Evolutionary conservation across 1,140 invertebrate genomes (phyloP).

Genomic region (Drosophila sp.): DNA sequence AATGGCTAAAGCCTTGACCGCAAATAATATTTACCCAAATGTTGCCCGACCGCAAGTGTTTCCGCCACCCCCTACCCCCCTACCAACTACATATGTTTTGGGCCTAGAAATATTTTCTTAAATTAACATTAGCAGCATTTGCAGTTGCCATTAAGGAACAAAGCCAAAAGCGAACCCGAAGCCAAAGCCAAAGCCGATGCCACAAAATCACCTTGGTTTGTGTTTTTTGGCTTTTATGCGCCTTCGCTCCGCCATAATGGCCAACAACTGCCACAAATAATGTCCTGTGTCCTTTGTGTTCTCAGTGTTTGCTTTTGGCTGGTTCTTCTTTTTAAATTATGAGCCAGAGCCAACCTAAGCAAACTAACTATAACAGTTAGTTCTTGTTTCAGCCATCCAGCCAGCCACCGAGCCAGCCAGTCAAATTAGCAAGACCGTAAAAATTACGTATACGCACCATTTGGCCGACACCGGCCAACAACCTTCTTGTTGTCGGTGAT

Average conservation of each 20-base stretch:
- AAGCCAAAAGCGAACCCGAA: constrained; percentile 10
- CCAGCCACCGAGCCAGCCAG: constrained; percentile 26
- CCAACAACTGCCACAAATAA: constrained; percentile 50
- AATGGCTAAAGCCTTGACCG: constrained; percentile 59
- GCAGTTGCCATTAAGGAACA: constrained; percentile 65
- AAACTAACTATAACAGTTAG: constrained; percentile 41
- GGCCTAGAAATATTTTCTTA: constrained; percentile 66
- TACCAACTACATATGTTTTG: constrained; percentile 20
- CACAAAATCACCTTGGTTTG: constrained; percentile 28
- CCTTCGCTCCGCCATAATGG: constrained; percentile 37
- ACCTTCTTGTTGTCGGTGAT: background rate
- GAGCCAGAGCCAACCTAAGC: constrained; percentile 47
- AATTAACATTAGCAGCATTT: constrained; percentile 81
- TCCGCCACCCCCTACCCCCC: constrained; percentile 38
- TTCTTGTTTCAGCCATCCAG: constrained; percentile 2
- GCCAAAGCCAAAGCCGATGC: constrained; percentile 12
- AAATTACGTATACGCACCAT: constrained; percentile 70
- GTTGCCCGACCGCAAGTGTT: constrained; percentile 68
- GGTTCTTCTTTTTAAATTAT: constrained; percentile 54
- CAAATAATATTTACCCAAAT: constrained; percentile 74
- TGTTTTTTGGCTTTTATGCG: constrained; percentile 41
- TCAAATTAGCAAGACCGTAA: constrained; percentile 61
- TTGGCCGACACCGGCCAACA: constrained; percentile 10
- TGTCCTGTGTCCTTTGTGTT: constrained; percentile 35
- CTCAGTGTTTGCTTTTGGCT: constrained; percentile 36